These are phyloP conservation scores for Heterotilapia buettikoferi DNA, from an alignment of 2,113 vertebrate species.

Conservation along the genomic window DNA sequence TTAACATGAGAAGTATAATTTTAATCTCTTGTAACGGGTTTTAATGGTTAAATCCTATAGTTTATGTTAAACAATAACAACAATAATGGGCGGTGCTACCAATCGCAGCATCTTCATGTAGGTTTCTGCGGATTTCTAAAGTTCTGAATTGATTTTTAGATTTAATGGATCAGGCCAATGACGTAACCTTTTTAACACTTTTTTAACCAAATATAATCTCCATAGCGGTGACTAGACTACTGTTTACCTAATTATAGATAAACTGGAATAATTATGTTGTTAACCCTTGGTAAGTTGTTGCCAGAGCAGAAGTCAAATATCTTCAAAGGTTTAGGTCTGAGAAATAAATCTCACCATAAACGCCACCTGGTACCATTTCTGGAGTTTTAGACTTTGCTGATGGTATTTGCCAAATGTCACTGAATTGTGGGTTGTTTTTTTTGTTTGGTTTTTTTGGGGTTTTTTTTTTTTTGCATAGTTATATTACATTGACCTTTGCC, in stretches of 20 bases:
- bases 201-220: neutral
- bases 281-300: neutral
- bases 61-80: neutral
- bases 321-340: neutral
- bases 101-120: neutral
- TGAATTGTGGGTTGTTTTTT: neutral
- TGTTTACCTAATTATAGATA: neutral
- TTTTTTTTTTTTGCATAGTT: neutral
- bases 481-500: rapidly evolving
- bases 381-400: neutral
- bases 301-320: neutral
- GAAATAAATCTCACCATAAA: neutral
- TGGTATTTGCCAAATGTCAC: rapidly evolving
- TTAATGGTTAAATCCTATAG: neutral
- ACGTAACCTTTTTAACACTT: neutral
- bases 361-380: rapidly evolving
- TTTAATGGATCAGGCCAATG: rapidly evolving
- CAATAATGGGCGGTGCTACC: neutral
- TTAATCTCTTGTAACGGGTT: neutral
- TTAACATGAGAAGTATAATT: neutral
- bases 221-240: neutral
- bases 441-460: rapidly evolving
- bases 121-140: neutral
- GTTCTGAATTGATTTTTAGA: neutral
- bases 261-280: rapidly evolving